Base-by-base conservation (phyloP, 92 coral and sea anemone species). In the Siderastrea siderea region DNA sequence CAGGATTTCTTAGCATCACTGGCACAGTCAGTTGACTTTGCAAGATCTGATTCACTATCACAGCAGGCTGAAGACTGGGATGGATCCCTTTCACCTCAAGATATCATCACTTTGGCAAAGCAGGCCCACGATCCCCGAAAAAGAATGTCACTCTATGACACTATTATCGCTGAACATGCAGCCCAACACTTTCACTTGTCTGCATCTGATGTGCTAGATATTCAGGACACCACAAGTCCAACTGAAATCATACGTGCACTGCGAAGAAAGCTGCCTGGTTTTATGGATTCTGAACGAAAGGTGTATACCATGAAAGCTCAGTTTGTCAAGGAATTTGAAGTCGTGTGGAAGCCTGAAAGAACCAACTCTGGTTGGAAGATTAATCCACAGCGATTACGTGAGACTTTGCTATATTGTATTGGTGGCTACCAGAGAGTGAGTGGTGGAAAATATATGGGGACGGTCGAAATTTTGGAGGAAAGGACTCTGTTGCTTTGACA, bases 341-440 rank as follows among this genome's bases (percentile, higher is more conserved):
- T 71, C 14, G 80, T 87, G 0, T 45, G 75, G 80, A 26, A 87
- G 50, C 90, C 81, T 43, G 63, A 54, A 9, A 79, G 85, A 63
- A 55, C 86, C 1, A 17, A 84, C 13, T 78, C 86, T 52, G 91
- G 94, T 60, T 91, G 94, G 91, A 17, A 71, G 9, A 87, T 91
- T 55, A 60, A 91, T 51, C 90, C 90, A 26, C 45, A n/a, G 5
- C 71, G 90, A 46, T 66, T 86, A 64, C 79, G 66, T 1, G 68
- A 78, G 68, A 66, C 77, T 12, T 53, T 87, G 8, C n/a, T 14
- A 43, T 74, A 63, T 75, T 83, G 6, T 91, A 86, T 71, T 88
- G 75, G 7, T 91, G 94, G 94, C 44, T 87, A 9, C 65, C 75
- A n/a, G 70, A 78, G 13, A 80, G 74, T 60, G 93, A 90, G 57